Evolutionary conservation across 2,113 vertebrate genomes (phyloP), one percentile per base, ranked within the genome.

Genomic region (Microtus richardsoni): DNA sequence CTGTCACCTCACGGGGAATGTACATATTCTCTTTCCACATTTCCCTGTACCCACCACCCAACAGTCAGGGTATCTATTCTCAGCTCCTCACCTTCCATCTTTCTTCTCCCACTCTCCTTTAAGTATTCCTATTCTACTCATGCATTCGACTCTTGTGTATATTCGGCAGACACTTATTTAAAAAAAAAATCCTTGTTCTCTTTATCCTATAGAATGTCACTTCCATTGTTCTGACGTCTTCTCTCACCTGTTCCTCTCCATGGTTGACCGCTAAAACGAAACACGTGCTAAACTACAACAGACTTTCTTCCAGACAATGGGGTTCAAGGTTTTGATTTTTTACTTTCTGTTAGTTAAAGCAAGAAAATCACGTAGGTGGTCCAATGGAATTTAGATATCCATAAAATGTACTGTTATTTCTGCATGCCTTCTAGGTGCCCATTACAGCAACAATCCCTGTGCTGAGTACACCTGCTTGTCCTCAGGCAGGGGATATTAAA

Each of bases 1-100:
- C 95, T 96, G 83, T 90, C 84, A 96, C 96, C 94, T 91, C 44
- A 5, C 30, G 49, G 85, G 58, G 49, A 93, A 79, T 1, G 10
- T 5, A 58, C 79, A 54, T 2, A 28, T 60, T 75, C 22, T 91
- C 88, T 26, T 41, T 39, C 84, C 30, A 26, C 10, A 16, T 26
- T 80, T 83, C 28, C 73, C 78, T 68, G 7, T 26, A 64, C 64
- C 44, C 64, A 30, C 19, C 16, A 41, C n/a, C 68, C 47, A 70
- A 24, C 2, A n/a, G 41, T 64, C 86, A 80, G 7, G 30, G 8
- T 70, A 28, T 17, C 36, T 16, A 7, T 41, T 12, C 71, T 70
- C 5, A n/a, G 39, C 16, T 28, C 12, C 28, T 79, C 30, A 62
- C 36, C 33, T 0, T 54, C 68, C 17, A 9, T 5, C 39, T 41